These are phyloP conservation scores for Chloroceryle aenea DNA, from an alignment of 2,113 vertebrate genomes.

Conservation along the genomic window DNA sequence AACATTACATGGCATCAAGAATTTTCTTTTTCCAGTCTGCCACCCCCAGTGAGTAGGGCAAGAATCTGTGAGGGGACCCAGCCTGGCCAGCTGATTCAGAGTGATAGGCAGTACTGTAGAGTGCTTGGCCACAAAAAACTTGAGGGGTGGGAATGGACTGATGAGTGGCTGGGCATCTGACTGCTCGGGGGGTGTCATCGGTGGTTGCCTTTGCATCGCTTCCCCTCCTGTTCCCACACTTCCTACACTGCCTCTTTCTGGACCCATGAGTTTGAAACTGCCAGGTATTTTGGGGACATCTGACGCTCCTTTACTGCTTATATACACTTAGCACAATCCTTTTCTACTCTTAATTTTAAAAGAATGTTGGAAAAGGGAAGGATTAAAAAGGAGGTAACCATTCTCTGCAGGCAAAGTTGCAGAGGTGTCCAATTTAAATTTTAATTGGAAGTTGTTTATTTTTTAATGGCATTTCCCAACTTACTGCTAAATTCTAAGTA, in stretches of 20 bases:
- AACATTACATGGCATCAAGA: not conserved
- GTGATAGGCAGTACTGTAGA: not conserved
- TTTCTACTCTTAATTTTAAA: not conserved
- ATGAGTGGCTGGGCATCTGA: not conserved
- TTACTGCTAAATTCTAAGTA: not conserved
- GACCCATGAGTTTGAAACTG: not conserved
- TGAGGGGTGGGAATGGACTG: not conserved
- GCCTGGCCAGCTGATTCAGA: not conserved
- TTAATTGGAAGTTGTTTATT: not conserved
- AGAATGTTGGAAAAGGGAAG: not conserved
- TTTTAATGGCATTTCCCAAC: not conserved
- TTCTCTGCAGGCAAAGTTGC: not conserved
- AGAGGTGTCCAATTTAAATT: not conserved
- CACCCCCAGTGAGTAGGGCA: not conserved
- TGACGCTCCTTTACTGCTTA: not conserved
- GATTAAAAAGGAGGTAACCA: not conserved
- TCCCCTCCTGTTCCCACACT: not conserved
- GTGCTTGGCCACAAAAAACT: not conserved
- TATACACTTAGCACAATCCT: not conserved
- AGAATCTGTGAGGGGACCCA: not conserved
- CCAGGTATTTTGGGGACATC: not conserved
- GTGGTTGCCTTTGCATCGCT: not conserved
- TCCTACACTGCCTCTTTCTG: not conserved
- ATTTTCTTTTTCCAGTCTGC: not conserved
- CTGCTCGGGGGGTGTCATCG: not conserved